Evolutionary conservation across 92 coral and sea anemone species (phyloP).

Genomic region (Anthopleura xanthogrammica): DNA sequence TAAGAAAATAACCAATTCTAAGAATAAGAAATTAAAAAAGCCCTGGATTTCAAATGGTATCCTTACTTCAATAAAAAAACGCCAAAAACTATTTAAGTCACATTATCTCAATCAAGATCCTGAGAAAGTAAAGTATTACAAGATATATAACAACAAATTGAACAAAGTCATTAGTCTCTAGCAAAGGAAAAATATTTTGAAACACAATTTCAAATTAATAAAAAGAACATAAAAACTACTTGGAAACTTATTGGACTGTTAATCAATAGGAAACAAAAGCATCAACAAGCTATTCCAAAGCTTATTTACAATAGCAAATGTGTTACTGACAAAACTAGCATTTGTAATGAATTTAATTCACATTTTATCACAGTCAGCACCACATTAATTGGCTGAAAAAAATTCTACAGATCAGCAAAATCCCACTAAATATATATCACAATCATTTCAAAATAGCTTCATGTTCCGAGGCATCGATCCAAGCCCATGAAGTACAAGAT

Average conservation of each 20-base stretch:
- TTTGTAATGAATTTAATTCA: constrained; percentile 41
- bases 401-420: too few species aligned
- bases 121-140: constrained; percentile 29
- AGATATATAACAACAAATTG: constrained; percentile 43
- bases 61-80: too few species aligned
- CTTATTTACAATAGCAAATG: constrained; percentile 40
- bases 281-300: constrained; percentile 33
- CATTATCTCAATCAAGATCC: constrained; percentile 42
- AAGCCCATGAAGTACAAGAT: constrained; percentile 42
- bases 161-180: constrained; percentile 33
- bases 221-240: constrained; percentile 45
- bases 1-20: too few species aligned
- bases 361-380: constrained; percentile 47
- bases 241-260: constrained; percentile 44
- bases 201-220: constrained; percentile 31
- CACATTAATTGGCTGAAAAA: constrained; percentile 43
- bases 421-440: constrained; percentile 37
- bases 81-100: constrained; percentile 35
- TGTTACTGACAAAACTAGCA: constrained; percentile 45
- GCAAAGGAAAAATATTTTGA: constrained; percentile 19
- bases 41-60: too few species aligned
- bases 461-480: constrained; percentile 45
- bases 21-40: too few species aligned
- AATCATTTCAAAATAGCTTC: constrained; percentile 44
- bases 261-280: constrained; percentile 19